Percentiles rank a stretch among this genome's conserved stretches.
phyloP scores from a whole-genome alignment of 2,888 invertebrate species.

The Diachrysia chrysitis region DNA sequence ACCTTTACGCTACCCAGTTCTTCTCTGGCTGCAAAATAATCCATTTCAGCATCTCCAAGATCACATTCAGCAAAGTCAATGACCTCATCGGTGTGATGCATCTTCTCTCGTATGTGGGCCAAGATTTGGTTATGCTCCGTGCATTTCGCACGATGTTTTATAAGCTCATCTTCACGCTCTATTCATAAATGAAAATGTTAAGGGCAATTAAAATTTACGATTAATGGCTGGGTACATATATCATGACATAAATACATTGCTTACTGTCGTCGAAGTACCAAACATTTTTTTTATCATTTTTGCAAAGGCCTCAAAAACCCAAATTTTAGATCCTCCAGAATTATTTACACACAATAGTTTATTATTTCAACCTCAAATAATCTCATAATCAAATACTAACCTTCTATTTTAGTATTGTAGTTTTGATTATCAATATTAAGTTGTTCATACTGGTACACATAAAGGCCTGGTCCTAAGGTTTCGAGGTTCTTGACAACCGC shows the following conservation, averaged over 20 bases:
- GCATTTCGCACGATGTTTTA: conserved; percentile 81
- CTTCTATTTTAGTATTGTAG: conserved; percentile 82
- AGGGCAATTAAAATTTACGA: background rate
- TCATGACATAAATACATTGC: too few species aligned
- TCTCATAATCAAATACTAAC: conserved; percentile 56
- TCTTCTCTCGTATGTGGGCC: conserved; percentile 86
- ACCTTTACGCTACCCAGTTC: conserved; percentile 80
- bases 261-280: too few species aligned
- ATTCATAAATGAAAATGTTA: conserved; percentile 23
- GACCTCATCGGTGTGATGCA: conserved; percentile 85
- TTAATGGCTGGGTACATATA: too few species aligned
- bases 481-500: conserved; percentile 78
- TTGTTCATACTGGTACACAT: conserved; percentile 83
- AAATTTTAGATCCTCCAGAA: too few species aligned
- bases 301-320: too few species aligned
- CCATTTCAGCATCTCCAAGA: conserved; percentile 82
- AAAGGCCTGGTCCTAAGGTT: conserved; percentile 81
- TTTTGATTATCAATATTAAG: conserved; percentile 81
- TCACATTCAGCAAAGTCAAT: conserved; percentile 83
- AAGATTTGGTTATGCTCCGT: conserved; percentile 85
- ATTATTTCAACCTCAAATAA: too few species aligned
- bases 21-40: conserved; percentile 79
- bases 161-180: conserved; percentile 86
- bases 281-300: too few species aligned
- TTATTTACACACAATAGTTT: too few species aligned